Evolutionary conservation across 2,113 vertebrate species (phyloP).

Genomic region (Chionomys nivalis): DNA sequence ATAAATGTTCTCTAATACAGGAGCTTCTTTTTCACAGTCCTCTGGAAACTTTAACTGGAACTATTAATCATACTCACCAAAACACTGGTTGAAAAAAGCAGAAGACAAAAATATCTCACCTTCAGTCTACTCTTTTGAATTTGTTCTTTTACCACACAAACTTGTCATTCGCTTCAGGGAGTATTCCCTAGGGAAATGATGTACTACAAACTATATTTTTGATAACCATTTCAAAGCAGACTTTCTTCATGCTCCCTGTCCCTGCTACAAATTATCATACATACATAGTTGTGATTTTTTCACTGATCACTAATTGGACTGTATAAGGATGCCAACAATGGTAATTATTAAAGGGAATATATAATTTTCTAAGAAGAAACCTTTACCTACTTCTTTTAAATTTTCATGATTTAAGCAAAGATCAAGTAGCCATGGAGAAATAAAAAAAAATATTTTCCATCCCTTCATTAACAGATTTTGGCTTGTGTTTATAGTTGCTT

Average conservation of each 20-base stretch:
- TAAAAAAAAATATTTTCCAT: background rate
- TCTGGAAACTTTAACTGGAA: background rate
- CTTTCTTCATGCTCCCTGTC: background rate
- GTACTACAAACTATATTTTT: background rate
- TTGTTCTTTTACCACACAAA: background rate
- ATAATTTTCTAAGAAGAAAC: constrained; percentile 3
- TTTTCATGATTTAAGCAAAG: no score
- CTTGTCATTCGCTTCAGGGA: background rate
- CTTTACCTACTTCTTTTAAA: background rate
- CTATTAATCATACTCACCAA: constrained; percentile 34
- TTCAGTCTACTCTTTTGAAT: background rate
- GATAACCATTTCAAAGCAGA: background rate
- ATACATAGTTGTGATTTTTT: constrained; percentile 28
- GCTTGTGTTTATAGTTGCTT: background rate
- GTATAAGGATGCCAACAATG: background rate
- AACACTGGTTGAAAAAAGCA: background rate
- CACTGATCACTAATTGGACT: constrained; percentile 26
- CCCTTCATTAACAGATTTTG: background rate
- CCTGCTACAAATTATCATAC: background rate
- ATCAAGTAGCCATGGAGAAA: background rate
- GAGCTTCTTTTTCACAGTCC: background rate
- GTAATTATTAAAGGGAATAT: constrained; percentile 33
- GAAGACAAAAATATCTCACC: background rate
- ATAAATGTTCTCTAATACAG: background rate
- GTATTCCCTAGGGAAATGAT: background rate